phyloP scores from a whole-genome alignment of 2,797 vertebrate species.

The Pseudopleuronectes americanus region DNA sequence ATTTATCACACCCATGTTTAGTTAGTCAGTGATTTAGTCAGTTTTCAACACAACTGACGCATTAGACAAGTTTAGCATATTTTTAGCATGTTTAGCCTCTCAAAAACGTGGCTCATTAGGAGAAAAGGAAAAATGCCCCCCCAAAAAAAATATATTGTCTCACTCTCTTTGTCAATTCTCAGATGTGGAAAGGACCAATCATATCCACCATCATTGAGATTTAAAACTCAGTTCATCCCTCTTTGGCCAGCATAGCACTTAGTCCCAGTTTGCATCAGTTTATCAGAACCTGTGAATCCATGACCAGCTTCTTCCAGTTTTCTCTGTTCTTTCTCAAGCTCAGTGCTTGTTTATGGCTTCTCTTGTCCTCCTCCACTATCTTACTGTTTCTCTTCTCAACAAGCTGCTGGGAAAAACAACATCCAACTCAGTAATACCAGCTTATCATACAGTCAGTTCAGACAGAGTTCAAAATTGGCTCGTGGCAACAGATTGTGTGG shows the following conservation, averaged over 20 bases:
- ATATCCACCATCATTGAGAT: constrained; percentile 20
- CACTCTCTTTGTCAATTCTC: not conserved
- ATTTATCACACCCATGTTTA: no score
- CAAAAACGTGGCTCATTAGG: not conserved
- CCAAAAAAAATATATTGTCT: not conserved
- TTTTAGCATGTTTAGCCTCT: no score
- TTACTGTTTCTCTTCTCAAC: constrained; percentile 3
- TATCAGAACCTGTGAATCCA: constrained; percentile 38
- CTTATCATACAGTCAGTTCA: not conserved
- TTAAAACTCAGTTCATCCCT: constrained; percentile 22
- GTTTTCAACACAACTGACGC: not conserved
- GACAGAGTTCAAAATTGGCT: not conserved
- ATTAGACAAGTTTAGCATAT: no score
- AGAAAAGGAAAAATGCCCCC: not conserved
- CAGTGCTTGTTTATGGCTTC: constrained; percentile 10
- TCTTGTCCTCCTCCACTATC: not conserved
- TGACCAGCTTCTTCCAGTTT: constrained; percentile 16
- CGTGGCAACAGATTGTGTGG: not conserved
- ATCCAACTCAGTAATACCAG: not conserved
- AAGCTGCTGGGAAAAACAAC: constrained; percentile 2
- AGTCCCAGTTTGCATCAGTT: constrained; percentile 26
- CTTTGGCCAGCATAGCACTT: not conserved
- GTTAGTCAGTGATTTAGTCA: no score
- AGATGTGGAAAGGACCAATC: constrained; percentile 1
- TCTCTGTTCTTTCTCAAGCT: not conserved